Conservation (phyloP, 2,797 vertebrate species). For the Erpetoichthys calabaricus region DNA sequence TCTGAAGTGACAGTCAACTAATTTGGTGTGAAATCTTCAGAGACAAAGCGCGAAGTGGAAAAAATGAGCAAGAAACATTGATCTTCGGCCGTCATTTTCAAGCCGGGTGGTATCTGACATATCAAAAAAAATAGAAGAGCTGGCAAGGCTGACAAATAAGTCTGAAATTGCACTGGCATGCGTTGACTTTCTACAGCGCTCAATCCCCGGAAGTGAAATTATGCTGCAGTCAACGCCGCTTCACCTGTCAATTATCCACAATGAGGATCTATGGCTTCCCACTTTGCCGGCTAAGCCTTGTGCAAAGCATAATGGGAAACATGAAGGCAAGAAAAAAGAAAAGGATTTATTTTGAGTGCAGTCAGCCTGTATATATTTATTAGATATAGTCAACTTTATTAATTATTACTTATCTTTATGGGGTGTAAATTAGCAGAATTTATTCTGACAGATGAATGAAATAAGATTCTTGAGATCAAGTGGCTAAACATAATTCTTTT, state of each 20-base stretch:
- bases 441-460: no score
- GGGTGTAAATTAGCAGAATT: no score
- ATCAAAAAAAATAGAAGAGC: not conserved
- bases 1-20: conserved; percentile 1
- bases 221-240: not conserved
- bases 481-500: no score
- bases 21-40: not conserved
- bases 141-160: not conserved
- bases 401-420: no score
- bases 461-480: no score
- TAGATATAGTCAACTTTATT: no score
- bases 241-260: not conserved
- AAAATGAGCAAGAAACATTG: not conserved
- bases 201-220: not conserved
- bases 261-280: not conserved
- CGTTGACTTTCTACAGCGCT: not conserved
- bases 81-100: not conserved
- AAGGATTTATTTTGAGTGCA: no score
- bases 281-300: not conserved
- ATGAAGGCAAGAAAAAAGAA: no score
- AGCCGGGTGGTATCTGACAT: not conserved
- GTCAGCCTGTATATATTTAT: no score
- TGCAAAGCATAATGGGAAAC: no score
- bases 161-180: conserved; percentile 2
- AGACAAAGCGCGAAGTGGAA: conserved; percentile 1